Evolutionary conservation across 2,113 vertebrate species (phyloP).

Genomic region (Silurus meridionalis): DNA sequence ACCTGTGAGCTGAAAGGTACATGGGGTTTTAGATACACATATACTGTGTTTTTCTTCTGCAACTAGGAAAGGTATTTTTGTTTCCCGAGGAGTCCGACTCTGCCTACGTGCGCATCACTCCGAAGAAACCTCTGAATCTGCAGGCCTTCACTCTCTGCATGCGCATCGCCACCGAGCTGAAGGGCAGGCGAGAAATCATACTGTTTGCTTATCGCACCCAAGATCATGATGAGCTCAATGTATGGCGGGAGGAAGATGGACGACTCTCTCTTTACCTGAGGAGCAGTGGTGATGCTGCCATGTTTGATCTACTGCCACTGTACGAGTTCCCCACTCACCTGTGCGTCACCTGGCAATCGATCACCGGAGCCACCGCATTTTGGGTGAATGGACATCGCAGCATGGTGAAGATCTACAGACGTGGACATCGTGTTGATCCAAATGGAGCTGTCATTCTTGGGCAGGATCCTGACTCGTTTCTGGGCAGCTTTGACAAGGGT

Average conservation of each 20-base stretch:
- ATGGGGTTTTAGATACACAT: background rate
- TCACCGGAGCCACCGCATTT: constrained; percentile 66
- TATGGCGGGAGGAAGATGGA: constrained; percentile 69
- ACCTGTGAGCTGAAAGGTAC: background rate
- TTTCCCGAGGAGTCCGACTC: constrained; percentile 72
- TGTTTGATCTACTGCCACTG: constrained; percentile 67
- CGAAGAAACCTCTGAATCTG: constrained; percentile 67
- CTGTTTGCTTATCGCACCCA: constrained; percentile 75
- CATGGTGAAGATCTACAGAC: constrained; percentile 69
- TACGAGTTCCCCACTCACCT: constrained; percentile 69
- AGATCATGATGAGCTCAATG: constrained; percentile 70
- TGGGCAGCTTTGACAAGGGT: constrained; percentile 60
- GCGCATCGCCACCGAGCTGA: constrained; percentile 66
- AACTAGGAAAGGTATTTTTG: constrained; percentile 63
- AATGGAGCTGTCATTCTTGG: constrained; percentile 71
- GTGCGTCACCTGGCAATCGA: constrained; percentile 68
- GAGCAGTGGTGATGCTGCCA: constrained; percentile 51
- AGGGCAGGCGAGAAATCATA: constrained; percentile 64
- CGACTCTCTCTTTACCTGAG: constrained; percentile 68
- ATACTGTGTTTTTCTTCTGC: background rate
- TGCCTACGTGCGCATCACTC: constrained; percentile 69
- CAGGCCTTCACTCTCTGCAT: constrained; percentile 75
- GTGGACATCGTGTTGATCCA: constrained; percentile 61
- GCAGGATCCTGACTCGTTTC: constrained; percentile 68
- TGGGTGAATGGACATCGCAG: constrained; percentile 74